These are phyloP conservation scores for Osmerus mordax DNA, from an alignment of 2,113 vertebrate species.

Conservation along the genomic window DNA sequence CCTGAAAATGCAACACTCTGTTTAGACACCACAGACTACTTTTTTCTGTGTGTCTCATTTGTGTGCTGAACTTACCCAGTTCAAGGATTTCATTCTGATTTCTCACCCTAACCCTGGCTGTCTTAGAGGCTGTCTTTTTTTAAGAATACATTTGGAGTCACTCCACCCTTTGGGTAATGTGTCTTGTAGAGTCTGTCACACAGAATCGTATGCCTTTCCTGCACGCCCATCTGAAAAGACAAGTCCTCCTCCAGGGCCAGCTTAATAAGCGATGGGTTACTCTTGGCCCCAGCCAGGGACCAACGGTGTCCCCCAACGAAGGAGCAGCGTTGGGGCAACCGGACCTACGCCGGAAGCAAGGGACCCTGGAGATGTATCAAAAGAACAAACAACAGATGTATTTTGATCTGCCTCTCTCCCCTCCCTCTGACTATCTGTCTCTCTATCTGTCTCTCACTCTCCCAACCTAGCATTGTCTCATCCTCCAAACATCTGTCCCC, in stretches of 20 bases:
- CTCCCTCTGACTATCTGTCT: background rate
- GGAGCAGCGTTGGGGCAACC: background rate
- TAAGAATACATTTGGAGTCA: no score
- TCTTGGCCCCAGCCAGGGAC: background rate
- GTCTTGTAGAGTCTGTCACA: background rate
- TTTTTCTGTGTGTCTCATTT: no score
- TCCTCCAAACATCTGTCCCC: slow-evolving; percentile 36
- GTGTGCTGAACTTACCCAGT: no score
- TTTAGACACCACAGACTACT: no score
- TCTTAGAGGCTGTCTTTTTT: no score
- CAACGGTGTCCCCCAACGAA: background rate
- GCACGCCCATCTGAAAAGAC: background rate
- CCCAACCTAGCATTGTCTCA: slow-evolving; percentile 19
- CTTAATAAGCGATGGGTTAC: background rate
- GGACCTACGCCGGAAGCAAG: background rate
- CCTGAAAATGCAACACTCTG: no score
- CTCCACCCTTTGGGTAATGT: no score
- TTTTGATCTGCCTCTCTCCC: background rate
- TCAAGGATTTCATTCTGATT: no score
- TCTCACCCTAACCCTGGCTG: no score
- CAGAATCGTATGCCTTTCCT: background rate
- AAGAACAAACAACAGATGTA: background rate
- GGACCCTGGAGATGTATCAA: background rate
- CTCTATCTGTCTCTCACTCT: slow-evolving; percentile 4
- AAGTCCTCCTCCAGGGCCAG: background rate